Conservation (phyloP, 1,140 invertebrate species). For the Phocides pigmalion region DNA sequence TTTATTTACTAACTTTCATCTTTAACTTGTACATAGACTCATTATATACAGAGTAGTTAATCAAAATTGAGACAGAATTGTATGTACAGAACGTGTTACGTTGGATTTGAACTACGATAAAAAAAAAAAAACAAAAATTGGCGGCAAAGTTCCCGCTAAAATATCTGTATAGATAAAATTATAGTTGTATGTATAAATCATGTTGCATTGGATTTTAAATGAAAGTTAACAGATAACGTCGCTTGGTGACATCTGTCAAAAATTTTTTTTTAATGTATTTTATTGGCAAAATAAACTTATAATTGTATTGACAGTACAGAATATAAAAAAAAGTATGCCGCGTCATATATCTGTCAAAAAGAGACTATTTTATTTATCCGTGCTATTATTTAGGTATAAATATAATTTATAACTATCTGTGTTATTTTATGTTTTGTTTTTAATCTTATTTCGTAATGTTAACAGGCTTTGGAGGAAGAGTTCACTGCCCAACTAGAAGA, state of each 20-base stretch:
- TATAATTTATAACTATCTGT: conserved; percentile 7
- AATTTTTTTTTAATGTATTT: too few species aligned
- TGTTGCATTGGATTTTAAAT: too few species aligned
- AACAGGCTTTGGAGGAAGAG: conserved; percentile 87
- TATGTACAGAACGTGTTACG: background rate
- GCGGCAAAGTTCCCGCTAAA: background rate
- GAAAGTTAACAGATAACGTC: too few species aligned
- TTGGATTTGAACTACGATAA: background rate
- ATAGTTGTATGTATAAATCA: too few species aligned
- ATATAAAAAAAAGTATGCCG: too few species aligned
- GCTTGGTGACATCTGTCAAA: too few species aligned
- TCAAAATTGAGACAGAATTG: background rate
- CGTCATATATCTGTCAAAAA: too few species aligned
- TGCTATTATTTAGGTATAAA: conserved; percentile 2
- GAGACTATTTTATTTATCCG: too few species aligned
- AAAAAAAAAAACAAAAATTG: background rate
- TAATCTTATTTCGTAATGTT: conserved; percentile 1
- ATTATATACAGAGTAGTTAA: background rate
- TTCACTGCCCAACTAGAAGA: conserved; percentile 87
- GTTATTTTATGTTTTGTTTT: background rate
- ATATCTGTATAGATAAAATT: background rate
- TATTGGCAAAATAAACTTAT: too few species aligned
- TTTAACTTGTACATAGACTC: conserved; percentile 15
- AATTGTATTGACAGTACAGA: too few species aligned
- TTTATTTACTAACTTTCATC: conserved; percentile 36